phyloP scores from a whole-genome alignment of 2,888 invertebrate genomes.

The Apomyelois bistriatella region DNA sequence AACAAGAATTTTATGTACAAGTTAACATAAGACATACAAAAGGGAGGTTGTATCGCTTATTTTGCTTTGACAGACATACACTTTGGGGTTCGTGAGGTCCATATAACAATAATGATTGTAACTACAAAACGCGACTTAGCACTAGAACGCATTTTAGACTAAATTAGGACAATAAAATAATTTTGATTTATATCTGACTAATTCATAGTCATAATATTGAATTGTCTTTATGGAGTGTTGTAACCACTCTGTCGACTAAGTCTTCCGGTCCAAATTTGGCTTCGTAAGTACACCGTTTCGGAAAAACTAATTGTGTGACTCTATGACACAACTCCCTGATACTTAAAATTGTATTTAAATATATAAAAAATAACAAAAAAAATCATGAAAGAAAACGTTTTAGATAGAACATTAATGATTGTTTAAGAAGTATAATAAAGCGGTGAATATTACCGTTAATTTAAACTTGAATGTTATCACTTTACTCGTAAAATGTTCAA shows the following conservation, averaged over 20 bases:
- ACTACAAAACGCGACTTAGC: conserved; percentile 42
- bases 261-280: conserved; percentile 64
- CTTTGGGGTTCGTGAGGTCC: conserved; percentile 21
- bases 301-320: conserved; percentile 29
- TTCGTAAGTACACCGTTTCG: conserved; percentile 34
- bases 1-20: conserved; percentile 13
- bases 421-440: conserved; percentile 42
- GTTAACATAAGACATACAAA: neutral
- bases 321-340: conserved; percentile 31
- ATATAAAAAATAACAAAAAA: conserved; percentile 31
- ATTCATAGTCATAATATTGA: conserved; percentile 22
- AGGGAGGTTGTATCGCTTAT: conserved; percentile 6
- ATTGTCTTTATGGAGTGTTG: conserved; percentile 34
- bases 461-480: conserved; percentile 70
- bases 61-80: conserved; percentile 31
- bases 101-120: conserved; percentile 25
- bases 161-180: conserved; percentile 73
- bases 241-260: conserved; percentile 36
- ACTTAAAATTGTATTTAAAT: conserved; percentile 28
- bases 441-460: conserved; percentile 45
- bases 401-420: conserved; percentile 50
- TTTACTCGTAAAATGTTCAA: conserved; percentile 63
- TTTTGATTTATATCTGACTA: conserved; percentile 53
- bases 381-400: conserved; percentile 28
- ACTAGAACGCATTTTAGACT: conserved; percentile 69